Evolutionary conservation across 92 coral and sea anemone genomes (phyloP).

Genomic region (Anthopleura xanthogrammica): DNA sequence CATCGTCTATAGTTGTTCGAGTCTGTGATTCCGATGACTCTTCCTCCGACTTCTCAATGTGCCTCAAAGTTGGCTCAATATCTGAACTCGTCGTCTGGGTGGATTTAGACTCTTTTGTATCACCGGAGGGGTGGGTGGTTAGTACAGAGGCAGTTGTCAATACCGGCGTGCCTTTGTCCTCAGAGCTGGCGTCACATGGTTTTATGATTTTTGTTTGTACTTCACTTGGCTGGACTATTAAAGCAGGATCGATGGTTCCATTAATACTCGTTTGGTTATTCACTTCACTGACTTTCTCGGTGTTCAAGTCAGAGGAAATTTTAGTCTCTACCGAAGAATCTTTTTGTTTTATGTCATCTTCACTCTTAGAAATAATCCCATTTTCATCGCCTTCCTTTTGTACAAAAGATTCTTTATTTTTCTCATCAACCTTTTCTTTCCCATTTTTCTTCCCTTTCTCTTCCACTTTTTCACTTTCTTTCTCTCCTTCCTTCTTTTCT

Average conservation of each 20-base stretch:
- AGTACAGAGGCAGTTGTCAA: slow-evolving; percentile 31
- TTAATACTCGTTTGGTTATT: slow-evolving; percentile 5
- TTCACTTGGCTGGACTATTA: slow-evolving; percentile 50
- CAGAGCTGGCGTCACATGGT: slow-evolving; percentile 18
- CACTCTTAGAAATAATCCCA: slow-evolving; percentile 13
- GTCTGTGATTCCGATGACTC: neutral
- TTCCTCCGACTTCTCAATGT: neutral
- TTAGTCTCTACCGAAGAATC: slow-evolving; percentile 19
- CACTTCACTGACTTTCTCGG: neutral
- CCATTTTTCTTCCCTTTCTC: slow-evolving; percentile 18
- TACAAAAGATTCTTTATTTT: slow-evolving; percentile 5
- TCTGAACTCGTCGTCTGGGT: slow-evolving; percentile 21
- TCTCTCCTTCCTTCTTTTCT: slow-evolving; percentile 13
- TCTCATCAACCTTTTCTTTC: neutral
- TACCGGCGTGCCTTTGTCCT: slow-evolving; percentile 37
- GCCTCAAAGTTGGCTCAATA: slow-evolving; percentile 7
- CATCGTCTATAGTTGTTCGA: neutral
- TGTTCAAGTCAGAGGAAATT: neutral
- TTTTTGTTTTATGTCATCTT: neutral
- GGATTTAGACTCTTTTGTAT: neutral
- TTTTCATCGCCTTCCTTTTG: neutral
- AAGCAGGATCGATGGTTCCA: slow-evolving; percentile 12
- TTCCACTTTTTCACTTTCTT: slow-evolving; percentile 17
- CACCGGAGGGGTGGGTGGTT: slow-evolving; percentile 34
- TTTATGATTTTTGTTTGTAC: slow-evolving; percentile 22